phyloP scores from a whole-genome alignment of 2,888 invertebrate genomes.

The Torymus aiolomorphi region DNA sequence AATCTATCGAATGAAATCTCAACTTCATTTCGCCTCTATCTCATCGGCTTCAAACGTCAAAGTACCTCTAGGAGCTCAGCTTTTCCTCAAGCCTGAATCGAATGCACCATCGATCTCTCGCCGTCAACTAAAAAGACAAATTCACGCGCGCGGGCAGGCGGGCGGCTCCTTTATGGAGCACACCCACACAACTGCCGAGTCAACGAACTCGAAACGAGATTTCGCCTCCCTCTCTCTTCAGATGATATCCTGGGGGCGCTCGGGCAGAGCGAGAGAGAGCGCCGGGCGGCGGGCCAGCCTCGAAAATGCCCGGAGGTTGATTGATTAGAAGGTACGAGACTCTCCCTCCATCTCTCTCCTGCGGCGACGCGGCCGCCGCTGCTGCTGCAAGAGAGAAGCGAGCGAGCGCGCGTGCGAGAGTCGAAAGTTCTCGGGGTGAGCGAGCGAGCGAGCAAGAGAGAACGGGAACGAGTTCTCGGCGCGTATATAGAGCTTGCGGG shows the following conservation, averaged over 20 bases:
- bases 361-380: background rate
- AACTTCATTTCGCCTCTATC: too few species aligned
- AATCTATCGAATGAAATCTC: too few species aligned
- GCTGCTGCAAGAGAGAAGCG: constrained; percentile 18
- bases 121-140: constrained; percentile 23
- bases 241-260: constrained; percentile 54
- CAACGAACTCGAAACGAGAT: constrained; percentile 54
- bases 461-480: constrained; percentile 28
- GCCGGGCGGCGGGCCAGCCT: constrained; percentile 56
- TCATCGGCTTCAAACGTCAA: too few species aligned
- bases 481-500: constrained; percentile 50
- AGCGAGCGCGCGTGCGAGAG: constrained; percentile 33
- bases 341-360: too few species aligned
- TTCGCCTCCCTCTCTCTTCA: constrained; percentile 26
- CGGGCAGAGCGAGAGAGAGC: background rate
- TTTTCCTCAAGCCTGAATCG: too few species aligned
- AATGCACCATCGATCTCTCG: background rate
- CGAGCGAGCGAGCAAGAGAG: constrained; percentile 46
- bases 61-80: too few species aligned
- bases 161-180: constrained; percentile 25
- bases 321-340: constrained; percentile 74
- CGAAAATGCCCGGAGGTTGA: constrained; percentile 74
- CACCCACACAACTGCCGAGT: constrained; percentile 36
- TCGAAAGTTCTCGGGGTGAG: constrained; percentile 44
- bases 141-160: background rate